phyloP scores from a whole-genome alignment of 2,797 vertebrate genomes.

The Gila robusta region DNA sequence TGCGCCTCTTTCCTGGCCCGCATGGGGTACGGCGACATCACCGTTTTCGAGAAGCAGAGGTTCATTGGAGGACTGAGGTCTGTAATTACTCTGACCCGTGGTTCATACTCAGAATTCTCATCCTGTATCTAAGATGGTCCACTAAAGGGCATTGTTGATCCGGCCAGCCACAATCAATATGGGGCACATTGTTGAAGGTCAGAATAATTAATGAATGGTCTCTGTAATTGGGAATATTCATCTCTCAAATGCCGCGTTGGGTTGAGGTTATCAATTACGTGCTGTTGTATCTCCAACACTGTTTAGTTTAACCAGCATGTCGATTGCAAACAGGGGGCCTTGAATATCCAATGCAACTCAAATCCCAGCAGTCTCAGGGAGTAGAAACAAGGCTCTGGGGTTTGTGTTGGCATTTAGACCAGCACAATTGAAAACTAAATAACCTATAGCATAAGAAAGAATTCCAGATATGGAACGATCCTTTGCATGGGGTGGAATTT shows the following conservation, averaged over 20 bases:
- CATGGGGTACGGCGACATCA: constrained; percentile 90
- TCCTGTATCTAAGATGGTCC: constrained; percentile 48
- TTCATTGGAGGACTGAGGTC: constrained; percentile 94
- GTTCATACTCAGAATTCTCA: constrained; percentile 50
- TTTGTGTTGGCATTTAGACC: constrained; percentile 44
- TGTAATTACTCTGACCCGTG: constrained; percentile 49
- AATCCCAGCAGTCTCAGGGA: constrained; percentile 40
- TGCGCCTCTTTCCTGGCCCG: constrained; percentile 92
- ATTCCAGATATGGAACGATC: constrained; percentile 51
- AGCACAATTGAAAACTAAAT: constrained; percentile 30
- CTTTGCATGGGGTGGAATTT: constrained; percentile 40
- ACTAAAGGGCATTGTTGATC: constrained; percentile 69
- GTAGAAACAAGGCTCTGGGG: constrained; percentile 50
- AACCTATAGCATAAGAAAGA: constrained; percentile 55
- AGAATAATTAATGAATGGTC: constrained; percentile 76
- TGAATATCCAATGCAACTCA: constrained; percentile 42
- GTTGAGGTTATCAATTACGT: constrained; percentile 72
- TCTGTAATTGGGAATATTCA: constrained; percentile 80
- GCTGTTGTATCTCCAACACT: constrained; percentile 23
- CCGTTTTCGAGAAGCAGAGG: constrained; percentile 91
- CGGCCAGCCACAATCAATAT: constrained; percentile 71
- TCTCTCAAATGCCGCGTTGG: constrained; percentile 74
- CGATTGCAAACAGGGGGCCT: constrained; percentile 29
- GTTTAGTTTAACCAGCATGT: constrained; percentile 35
- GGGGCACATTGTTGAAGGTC: constrained; percentile 76